Conservation (phyloP, 2,888 invertebrate species). For the Acrobasis repandana region DNA sequence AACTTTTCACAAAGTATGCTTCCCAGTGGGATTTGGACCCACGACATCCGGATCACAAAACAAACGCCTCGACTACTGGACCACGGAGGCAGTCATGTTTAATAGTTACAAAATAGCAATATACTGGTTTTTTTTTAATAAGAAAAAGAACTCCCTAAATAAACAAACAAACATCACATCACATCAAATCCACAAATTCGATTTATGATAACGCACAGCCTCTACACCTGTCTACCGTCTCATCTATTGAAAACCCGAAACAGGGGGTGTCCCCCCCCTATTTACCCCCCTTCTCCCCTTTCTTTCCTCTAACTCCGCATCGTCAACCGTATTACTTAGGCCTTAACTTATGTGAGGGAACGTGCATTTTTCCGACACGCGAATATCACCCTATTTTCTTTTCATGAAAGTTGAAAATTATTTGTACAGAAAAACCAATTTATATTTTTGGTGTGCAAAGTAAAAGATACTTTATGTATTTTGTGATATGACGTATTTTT, state of each 20-base stretch:
- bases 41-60: too few species aligned
- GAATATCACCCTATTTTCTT: conserved; percentile 34
- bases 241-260: conserved; percentile 82
- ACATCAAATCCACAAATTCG: conserved; percentile 21
- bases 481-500: conserved; percentile 37
- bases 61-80: too few species aligned
- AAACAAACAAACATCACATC: conserved; percentile 21
- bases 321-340: conserved; percentile 82
- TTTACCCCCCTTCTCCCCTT: conserved; percentile 75
- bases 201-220: conserved; percentile 36
- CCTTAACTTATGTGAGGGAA: conserved; percentile 80
- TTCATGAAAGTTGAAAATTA: conserved; percentile 34
- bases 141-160: conserved; percentile 7
- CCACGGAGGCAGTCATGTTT: too few species aligned
- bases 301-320: conserved; percentile 81
- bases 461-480: conserved; percentile 45
- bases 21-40: too few species aligned
- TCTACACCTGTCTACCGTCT: conserved; percentile 71
- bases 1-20: too few species aligned
- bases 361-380: conserved; percentile 38
- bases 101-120: too few species aligned
- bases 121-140: neutral
- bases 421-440: conserved; percentile 61
- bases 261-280: conserved; percentile 71
- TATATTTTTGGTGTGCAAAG: conserved; percentile 41